Base-by-base conservation (phyloP, 2,113 vertebrate species). In the Sardina pilchardus region DNA sequence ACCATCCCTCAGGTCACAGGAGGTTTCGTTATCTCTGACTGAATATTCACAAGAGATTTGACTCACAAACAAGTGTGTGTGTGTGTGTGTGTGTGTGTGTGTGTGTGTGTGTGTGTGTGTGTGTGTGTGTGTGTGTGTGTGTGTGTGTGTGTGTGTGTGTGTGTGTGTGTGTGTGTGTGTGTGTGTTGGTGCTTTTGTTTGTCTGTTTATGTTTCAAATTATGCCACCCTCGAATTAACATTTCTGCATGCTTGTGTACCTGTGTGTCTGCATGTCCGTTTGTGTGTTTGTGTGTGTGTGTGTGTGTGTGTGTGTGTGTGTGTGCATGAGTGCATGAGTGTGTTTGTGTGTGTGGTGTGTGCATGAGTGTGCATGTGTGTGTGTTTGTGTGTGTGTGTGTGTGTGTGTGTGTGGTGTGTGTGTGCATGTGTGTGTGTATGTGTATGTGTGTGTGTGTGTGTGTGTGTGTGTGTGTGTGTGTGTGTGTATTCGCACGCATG, bases 1-100 rank as follows among this genome's bases (percentile, higher is more conserved):
- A 53, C 50, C 48, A 80, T 85, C 81, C 75, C 34, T 84, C 56
- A 85, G 75, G 83, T 86, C 80, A 67, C 47, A 84, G 21, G 42
- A 53, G 50, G 82, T 42, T 43, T 80, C 48, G 39, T 82, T 71
- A 82, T 84, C 47, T 43, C 10, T 81, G 24, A 56, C 6, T 67
- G 34, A 75, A 75, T 34, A 86, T 53, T 19, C 50, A 19, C 50
- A 21, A 53, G 50, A 53, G 50, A 53, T 19, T 53, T 53, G 1
- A 48, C n/a, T n/a, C n/a, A n/a, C 14, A 14, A 6, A 50, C 9
- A 14, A 50, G 24, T 63, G 24, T n/a, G 2, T 63, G 59, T 63
- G 59, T 63, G 59, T 63, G 59, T 67, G 59, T 67, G 59, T 67
- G 24, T 67, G n/a, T 67, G 59, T 67, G 6, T 67, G 56, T 59